Percentiles rank a stretch among this genome's conserved stretches.
phyloP scores from a whole-genome alignment of 2,888 invertebrate species.

The Tenthredo mesomela region DNA sequence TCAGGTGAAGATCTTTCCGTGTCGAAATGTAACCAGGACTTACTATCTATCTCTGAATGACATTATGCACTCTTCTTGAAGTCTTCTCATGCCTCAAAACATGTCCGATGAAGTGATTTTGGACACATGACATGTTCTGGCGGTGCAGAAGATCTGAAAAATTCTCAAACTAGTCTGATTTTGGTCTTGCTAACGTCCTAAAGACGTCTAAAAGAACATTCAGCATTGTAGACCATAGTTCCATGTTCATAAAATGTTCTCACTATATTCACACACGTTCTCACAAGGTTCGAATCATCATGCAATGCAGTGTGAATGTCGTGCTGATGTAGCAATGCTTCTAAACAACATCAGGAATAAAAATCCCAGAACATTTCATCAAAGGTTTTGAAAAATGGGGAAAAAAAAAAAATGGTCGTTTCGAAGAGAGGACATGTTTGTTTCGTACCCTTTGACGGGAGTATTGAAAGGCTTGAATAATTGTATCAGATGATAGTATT shows the following conservation, averaged over 20 bases:
- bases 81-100: neutral
- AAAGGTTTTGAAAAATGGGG: no score
- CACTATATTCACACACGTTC: neutral
- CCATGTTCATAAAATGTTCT: neutral
- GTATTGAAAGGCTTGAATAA: neutral
- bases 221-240: neutral
- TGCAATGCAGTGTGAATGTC: neutral
- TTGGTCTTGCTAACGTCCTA: neutral
- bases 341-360: neutral
- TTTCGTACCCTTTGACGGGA: neutral
- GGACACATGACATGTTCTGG: neutral
- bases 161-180: neutral
- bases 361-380: neutral
- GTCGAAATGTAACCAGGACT: neutral
- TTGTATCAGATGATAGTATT: neutral
- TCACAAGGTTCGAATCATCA: neutral
- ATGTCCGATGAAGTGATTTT: neutral
- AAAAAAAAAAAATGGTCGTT: no score
- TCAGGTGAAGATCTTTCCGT: neutral
- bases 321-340: neutral
- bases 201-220: neutral
- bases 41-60: neutral
- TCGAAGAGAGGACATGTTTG: neutral
- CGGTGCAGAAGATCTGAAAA: neutral
- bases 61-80: neutral